These are phyloP conservation scores for Dipodomys stephensi DNA, from an alignment of 2,113 vertebrate genomes.

Conservation along the genomic window DNA sequence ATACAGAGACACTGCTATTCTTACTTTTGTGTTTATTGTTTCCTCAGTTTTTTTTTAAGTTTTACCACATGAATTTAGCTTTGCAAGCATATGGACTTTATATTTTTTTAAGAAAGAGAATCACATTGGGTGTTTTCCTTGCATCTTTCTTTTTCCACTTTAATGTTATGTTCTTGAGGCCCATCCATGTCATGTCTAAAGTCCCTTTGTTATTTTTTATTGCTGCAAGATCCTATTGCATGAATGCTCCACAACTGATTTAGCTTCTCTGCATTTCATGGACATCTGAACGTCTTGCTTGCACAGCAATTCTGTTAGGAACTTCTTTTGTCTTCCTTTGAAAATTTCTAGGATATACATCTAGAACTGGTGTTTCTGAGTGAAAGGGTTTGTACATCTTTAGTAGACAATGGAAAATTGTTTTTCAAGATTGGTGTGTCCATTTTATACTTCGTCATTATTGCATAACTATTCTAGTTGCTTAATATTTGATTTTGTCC, in stretches of 20 bases:
- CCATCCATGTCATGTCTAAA: neutral
- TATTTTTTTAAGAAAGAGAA: conserved; percentile 24
- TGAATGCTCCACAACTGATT: neutral
- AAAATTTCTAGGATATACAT: neutral
- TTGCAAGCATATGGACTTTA: conserved; percentile 40
- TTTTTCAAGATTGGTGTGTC: conserved; percentile 6
- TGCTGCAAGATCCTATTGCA: conserved; percentile 14
- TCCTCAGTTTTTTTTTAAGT: conserved; percentile 43
- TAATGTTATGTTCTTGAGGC: conserved; percentile 34
- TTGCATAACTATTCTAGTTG: neutral
- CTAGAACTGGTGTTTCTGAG: neutral
- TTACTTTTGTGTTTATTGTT: conserved; percentile 34
- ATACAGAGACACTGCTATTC: neutral
- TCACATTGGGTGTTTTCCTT: neutral
- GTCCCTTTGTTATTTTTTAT: conserved; percentile 38
- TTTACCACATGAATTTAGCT: conserved; percentile 35
- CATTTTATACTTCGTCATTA: neutral
- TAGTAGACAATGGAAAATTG: neutral
- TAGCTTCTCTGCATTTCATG: neutral
- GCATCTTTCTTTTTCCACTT: conserved; percentile 49
- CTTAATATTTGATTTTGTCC: neutral
- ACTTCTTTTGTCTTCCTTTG: neutral
- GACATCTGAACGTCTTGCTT: neutral
- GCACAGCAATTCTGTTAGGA: neutral
- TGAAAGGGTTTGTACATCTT: neutral